Base-by-base conservation (phyloP, 2,797 vertebrate species). In the Oreortyx pictus region DNA sequence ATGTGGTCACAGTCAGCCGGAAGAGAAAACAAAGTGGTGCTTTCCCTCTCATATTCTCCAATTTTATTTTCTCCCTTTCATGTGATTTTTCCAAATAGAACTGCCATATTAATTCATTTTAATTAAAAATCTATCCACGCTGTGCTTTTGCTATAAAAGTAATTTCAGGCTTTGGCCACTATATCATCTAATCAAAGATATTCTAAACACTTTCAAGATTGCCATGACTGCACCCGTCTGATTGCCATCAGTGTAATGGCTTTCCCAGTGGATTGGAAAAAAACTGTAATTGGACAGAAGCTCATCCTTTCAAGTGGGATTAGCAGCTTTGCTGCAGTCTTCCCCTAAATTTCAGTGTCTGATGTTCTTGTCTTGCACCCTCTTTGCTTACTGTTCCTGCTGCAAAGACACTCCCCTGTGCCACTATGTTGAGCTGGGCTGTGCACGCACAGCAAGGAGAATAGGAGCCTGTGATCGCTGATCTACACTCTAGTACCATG, bases 121-220 rank as follows among this genome's bases (percentile, higher is more conserved):
- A 97, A 97, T 97, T 96, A 96, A 97, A 97, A 97, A 91, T 52
- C 31, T 91, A 92, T 49, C 72, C 89, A 82, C 88, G 80, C 49
- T 94, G 72, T 43, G 44, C 16, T 96, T 96, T 93, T 91, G 68
- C 89, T 95, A 94, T 49, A 95, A 79, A 97, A 97, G 93, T 61
- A 95, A 79, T 96, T 96, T 94, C 78, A 85, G 67, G 68, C 64
- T 93, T 95, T 96, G 74, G 74, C 76, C 96, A 70, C 77, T 90
- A 49, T 94, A 95, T 96, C 66, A 86, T 97, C 97, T 96, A 94
- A 96, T 95, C 89, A 96, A 89, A 96, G 90, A 92, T 90, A 95
- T 31, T 76, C 49, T 86, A 72, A 93, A 74, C 64, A 47, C 82
- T 96, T 96, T 95, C 88, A 93, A 89, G 95, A 96, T 95, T 86